These are phyloP conservation scores for Tachina lurida DNA, from an alignment of 2,888 invertebrate genomes.

Conservation along the genomic window DNA sequence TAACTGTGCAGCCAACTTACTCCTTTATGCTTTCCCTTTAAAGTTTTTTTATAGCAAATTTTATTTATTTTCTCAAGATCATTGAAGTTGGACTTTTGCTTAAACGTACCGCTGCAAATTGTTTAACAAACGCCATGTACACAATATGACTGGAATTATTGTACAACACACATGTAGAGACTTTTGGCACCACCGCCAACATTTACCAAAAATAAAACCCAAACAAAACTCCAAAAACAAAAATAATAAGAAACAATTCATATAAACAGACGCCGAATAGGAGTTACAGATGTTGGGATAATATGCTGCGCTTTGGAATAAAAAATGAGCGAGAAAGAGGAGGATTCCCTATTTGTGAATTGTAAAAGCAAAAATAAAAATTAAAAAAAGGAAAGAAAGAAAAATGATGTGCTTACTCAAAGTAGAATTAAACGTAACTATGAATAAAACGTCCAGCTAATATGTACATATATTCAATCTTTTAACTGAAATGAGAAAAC, in stretches of 20 bases:
- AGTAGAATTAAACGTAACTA: slow-evolving; percentile 52
- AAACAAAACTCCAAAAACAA: slow-evolving; percentile 24
- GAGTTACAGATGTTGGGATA: slow-evolving; percentile 71
- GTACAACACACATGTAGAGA: slow-evolving; percentile 65
- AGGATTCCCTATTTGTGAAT: slow-evolving; percentile 54
- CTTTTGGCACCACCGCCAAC: slow-evolving; percentile 71
- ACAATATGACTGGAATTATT: slow-evolving; percentile 68
- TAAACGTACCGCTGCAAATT: slow-evolving; percentile 72
- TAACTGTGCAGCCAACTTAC: slow-evolving; percentile 17
- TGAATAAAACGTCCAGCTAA: slow-evolving; percentile 52
- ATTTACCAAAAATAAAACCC: slow-evolving; percentile 39
- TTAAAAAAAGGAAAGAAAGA: slow-evolving; percentile 47
- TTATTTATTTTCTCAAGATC: slow-evolving; percentile 68
- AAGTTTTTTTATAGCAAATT: slow-evolving; percentile 38
- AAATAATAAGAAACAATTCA: slow-evolving; percentile 43
- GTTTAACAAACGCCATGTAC: slow-evolving; percentile 71
- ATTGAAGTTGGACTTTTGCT: slow-evolving; percentile 65
- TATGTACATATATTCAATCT: neutral
- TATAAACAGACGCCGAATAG: slow-evolving; percentile 65
- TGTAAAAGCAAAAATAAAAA: slow-evolving; percentile 25
- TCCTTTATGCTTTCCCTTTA: slow-evolving; percentile 47
- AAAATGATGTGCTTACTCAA: slow-evolving; percentile 63
- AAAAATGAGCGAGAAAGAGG: slow-evolving; percentile 18
- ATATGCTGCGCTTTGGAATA: slow-evolving; percentile 56
- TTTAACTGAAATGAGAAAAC: neutral